These are phyloP conservation scores for Dysmachus trigonus DNA, from an alignment of 2,888 invertebrate species.

Conservation along the genomic window DNA sequence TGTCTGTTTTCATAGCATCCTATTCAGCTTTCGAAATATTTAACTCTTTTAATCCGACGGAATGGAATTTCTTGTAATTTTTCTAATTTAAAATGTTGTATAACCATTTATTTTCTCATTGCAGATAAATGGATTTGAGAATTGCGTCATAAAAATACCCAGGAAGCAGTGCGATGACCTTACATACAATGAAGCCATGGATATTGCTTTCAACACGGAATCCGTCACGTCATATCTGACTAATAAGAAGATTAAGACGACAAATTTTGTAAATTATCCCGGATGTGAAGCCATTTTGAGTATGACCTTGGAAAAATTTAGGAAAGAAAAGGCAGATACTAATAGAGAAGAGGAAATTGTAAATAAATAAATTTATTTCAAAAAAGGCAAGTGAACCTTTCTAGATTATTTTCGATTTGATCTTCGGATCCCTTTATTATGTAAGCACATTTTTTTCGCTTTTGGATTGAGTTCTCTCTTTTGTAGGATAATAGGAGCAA, in stretches of 20 bases:
- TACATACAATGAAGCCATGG: conserved; percentile 67
- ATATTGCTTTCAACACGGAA: conserved; percentile 66
- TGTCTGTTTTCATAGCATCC: background rate
- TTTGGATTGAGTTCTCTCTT: too few species aligned
- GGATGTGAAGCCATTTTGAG: conserved; percentile 64
- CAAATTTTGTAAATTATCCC: conserved; percentile 62
- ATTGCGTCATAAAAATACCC: conserved; percentile 67
- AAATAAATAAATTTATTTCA: conserved; percentile 17
- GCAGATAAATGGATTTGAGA: conserved; percentile 67
- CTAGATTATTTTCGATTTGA: background rate
- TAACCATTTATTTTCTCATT: conserved; percentile 46
- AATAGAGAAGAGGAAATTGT: conserved; percentile 6
- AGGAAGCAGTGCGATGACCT: conserved; percentile 67
- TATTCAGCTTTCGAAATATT: background rate
- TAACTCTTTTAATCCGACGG: background rate
- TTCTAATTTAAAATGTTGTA: background rate
- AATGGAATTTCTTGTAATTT: background rate
- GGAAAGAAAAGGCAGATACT: conserved; percentile 5
- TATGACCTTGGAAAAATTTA: conserved; percentile 58
- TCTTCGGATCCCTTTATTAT: background rate
- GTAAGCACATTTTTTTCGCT: too few species aligned
- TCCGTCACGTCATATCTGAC: conserved; percentile 60
- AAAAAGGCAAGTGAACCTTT: background rate
- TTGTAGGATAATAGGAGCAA: too few species aligned
- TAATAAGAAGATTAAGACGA: conserved; percentile 60